Conservation (phyloP, 1,140 invertebrate species). For the Neuroterus valhalla region DNA sequence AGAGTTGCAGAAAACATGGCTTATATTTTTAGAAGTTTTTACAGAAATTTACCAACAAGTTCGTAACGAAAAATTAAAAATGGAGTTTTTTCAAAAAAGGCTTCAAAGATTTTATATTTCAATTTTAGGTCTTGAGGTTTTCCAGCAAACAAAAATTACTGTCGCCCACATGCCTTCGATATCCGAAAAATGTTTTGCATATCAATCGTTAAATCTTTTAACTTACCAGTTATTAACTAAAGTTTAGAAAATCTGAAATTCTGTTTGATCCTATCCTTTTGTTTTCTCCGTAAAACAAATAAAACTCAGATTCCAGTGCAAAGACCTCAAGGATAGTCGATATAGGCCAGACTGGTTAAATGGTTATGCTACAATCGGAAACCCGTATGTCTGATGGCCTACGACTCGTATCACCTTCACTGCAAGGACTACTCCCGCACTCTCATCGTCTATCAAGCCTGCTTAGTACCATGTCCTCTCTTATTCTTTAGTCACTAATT, state of each 20-base stretch:
- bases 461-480: slow-evolving; percentile 12
- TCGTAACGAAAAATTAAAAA: too few relatives aligned
- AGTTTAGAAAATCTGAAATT: slow-evolving; percentile 6
- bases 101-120: too few relatives aligned
- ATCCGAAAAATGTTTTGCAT: too few relatives aligned
- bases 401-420: slow-evolving; percentile 62
- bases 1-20: too few relatives aligned
- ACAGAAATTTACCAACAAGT: too few relatives aligned
- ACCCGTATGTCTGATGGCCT: slow-evolving; percentile 62
- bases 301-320: slow-evolving; percentile 5
- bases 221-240: slow-evolving; percentile 19
- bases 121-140: too few relatives aligned
- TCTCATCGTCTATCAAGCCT: slow-evolving; percentile 24
- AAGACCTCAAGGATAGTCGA: slow-evolving; percentile 63
- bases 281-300: slow-evolving; percentile 30
- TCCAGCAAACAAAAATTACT: too few relatives aligned
- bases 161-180: too few relatives aligned
- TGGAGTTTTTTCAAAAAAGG: too few relatives aligned
- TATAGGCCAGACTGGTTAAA: slow-evolving; percentile 61
- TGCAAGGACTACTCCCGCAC: slow-evolving; percentile 59
- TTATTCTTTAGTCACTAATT: slow-evolving; percentile 46
- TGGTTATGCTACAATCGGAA: slow-evolving; percentile 60
- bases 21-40: too few relatives aligned
- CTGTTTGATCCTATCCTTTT: neutral
- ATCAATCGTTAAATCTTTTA: too few relatives aligned